These are phyloP conservation scores for Philhelius pedissequus DNA, from an alignment of 2,888 invertebrate genomes.

Conservation along the genomic window DNA sequence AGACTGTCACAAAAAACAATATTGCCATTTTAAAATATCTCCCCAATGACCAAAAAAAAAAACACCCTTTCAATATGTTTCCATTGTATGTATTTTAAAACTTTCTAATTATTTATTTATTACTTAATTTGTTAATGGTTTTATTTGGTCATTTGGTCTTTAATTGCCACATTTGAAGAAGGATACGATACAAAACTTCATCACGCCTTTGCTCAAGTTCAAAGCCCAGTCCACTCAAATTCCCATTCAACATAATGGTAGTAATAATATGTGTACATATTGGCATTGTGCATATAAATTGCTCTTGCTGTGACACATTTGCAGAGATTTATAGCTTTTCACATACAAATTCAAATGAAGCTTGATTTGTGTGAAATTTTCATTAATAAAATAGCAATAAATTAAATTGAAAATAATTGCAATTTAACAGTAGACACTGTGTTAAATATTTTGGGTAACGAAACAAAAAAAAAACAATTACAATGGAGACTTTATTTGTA, in stretches of 20 bases:
- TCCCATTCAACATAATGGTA: constrained; percentile 27
- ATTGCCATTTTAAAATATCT: no score
- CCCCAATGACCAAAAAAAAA: no score
- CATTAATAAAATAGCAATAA: constrained; percentile 49
- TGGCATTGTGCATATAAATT: constrained; percentile 16
- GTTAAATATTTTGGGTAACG: neutral
- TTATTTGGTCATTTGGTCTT: no score
- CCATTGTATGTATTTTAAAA: no score
- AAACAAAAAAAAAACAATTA: neutral
- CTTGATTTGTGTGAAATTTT: neutral
- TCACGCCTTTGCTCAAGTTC: neutral
- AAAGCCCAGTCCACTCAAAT: constrained; percentile 23
- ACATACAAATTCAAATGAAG: neutral
- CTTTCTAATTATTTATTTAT: no score
- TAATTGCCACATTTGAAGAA: no score
- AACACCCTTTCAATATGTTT: no score
- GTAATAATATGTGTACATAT: no score
- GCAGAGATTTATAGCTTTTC: constrained; percentile 29
- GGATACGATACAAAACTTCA: neutral
- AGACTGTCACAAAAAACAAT: no score
- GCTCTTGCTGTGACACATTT: constrained; percentile 2
- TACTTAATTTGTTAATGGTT: no score
- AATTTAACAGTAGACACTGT: constrained; percentile 32
- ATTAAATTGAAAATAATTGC: constrained; percentile 43
- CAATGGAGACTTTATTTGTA: neutral